Evolutionary conservation across 1,140 invertebrate species (phyloP).

Genomic region (Bombus waltoni): DNA sequence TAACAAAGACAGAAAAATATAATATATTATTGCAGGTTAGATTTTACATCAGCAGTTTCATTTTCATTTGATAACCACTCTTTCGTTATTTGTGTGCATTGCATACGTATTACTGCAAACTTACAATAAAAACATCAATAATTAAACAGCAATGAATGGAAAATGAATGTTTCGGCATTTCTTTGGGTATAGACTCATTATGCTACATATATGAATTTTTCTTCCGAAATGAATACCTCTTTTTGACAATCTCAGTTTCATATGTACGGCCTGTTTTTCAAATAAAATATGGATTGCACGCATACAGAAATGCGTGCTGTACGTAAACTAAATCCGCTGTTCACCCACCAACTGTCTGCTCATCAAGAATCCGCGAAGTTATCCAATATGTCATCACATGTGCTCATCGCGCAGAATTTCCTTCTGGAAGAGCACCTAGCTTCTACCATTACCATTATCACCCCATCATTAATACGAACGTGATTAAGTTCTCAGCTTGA

Average conservation of each 20-base stretch:
- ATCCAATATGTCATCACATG: conserved; percentile 1
- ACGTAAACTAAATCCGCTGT: not conserved
- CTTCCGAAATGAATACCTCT: not conserved
- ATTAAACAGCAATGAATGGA: not conserved
- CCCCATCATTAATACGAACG: not conserved
- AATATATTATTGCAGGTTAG: too few relatives aligned
- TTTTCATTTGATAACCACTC: not conserved
- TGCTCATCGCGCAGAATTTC: not conserved
- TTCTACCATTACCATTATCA: not conserved
- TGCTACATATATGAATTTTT: not conserved
- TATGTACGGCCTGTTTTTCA: not conserved
- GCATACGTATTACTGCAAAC: not conserved
- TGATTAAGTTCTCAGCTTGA: conserved; percentile 6
- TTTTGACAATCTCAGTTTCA: not conserved
- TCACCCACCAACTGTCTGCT: not conserved
- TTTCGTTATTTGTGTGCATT: not conserved
- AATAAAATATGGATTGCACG: not conserved
- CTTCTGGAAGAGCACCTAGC: not conserved
- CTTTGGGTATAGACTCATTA: not conserved
- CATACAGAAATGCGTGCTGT: not conserved
- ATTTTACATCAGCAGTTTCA: not conserved
- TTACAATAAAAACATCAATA: not conserved
- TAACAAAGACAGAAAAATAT: not conserved
- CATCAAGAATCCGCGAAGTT: conserved; percentile 13
- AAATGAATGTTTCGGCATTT: not conserved